A percentile compares a stretch with the other conserved stretches of the same genome.
Evolutionary conservation across 2,113 vertebrate species (phyloP).

Genomic region (Actenoides lindsayi): DNA sequence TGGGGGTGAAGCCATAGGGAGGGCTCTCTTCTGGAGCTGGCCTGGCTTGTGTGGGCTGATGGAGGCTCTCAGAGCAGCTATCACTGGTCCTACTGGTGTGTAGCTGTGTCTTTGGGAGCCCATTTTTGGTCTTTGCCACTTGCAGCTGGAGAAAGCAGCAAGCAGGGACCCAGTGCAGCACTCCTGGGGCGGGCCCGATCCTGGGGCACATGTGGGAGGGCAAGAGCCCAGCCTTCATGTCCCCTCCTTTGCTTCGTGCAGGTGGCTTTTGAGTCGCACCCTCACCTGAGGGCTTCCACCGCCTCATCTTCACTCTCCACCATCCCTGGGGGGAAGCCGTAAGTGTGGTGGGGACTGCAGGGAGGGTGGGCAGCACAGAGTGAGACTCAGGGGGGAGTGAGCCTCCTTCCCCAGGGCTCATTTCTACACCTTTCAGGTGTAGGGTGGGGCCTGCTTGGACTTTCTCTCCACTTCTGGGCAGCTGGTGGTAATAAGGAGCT

Average conservation of each 20-base stretch:
- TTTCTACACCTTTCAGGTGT: too few relatives aligned
- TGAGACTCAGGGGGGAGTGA: accelerated
- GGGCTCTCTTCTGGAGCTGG: background rate
- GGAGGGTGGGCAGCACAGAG: background rate
- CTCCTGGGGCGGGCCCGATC: accelerated
- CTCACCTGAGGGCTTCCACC: conserved; percentile 84
- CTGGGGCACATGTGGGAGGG: background rate
- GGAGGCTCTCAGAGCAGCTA: background rate
- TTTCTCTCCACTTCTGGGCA: background rate
- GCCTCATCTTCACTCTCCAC: conserved; percentile 82
- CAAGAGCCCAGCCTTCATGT: too few relatives aligned
- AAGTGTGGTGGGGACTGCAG: conserved; percentile 50
- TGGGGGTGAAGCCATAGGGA: accelerated
- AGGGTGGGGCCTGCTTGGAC: background rate
- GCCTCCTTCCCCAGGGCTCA: background rate
- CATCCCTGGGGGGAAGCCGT: conserved; percentile 87
- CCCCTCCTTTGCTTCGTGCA: background rate
- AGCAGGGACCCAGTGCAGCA: background rate
- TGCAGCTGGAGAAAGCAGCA: background rate
- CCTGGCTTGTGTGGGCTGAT: background rate
- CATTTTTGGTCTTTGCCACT: background rate
- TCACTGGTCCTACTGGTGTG: background rate
- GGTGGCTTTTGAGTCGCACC: conserved; percentile 86
- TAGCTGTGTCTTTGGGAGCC: background rate
- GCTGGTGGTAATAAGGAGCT: background rate